Evolutionary conservation across 2,797 vertebrate species (phyloP).

Genomic region (Microchirus variegatus): DNA sequence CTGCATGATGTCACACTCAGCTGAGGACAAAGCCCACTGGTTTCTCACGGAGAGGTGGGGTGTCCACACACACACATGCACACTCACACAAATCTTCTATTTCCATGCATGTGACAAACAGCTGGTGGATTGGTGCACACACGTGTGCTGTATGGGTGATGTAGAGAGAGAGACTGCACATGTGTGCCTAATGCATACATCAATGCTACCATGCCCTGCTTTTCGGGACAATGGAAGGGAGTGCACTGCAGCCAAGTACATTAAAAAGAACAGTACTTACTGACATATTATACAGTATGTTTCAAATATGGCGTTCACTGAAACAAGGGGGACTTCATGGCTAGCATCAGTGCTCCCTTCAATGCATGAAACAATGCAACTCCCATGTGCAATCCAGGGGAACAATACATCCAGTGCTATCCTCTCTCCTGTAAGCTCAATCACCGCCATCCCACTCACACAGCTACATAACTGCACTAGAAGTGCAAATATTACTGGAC

Average conservation of each 20-base stretch:
- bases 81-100: conserved; percentile 3
- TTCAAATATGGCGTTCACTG: neutral
- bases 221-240: conserved; percentile 54
- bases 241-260: conserved; percentile 29
- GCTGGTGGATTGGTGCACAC: conserved; percentile 43
- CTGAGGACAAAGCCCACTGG: conserved; percentile 80
- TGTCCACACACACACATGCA: too few relatives aligned
- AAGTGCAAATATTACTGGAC: too few relatives aligned
- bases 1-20: conserved; percentile 76
- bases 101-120: conserved; percentile 44
- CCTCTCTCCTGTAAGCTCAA: conserved; percentile 40
- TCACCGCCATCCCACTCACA: conserved; percentile 46
- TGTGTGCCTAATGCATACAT: conserved; percentile 53
- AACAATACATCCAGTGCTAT: conserved; percentile 57
- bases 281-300: conserved; percentile 10
- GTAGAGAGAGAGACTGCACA: conserved; percentile 41
- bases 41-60: conserved; percentile 66
- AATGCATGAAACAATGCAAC: conserved; percentile 61
- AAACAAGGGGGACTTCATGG: neutral
- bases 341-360: conserved; percentile 11
- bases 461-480: conserved; percentile 22
- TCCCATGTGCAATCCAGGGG: conserved; percentile 59
- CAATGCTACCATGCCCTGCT: conserved; percentile 46
- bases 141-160: conserved; percentile 50
- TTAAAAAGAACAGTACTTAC: conserved; percentile 24